Evolutionary conservation across 2,888 invertebrate genomes (phyloP), one percentile per base, ranked within the genome.

Genomic region (Archaeoteleia sp.): DNA sequence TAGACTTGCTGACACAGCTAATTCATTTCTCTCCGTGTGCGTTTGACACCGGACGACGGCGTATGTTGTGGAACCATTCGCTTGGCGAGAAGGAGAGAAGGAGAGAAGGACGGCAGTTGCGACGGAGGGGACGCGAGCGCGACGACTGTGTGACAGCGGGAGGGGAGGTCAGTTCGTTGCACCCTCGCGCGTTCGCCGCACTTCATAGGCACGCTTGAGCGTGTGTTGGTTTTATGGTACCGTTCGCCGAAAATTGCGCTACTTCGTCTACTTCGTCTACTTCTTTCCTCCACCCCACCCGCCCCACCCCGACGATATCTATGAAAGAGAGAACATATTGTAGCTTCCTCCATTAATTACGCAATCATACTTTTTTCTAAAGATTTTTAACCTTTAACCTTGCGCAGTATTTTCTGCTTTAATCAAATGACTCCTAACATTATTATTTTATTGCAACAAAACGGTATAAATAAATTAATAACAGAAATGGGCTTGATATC

Each of bases 151-250:
- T n/a, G n/a, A n/a, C n/a, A n/a, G n/a, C n/a, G n/a, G n/a, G n/a
- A n/a, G n/a, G n/a, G n/a, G n/a, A n/a, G n/a, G n/a, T n/a, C 58
- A 80, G 81, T 81, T 81, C 81, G 75, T 80, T 81, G 81, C 80
- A 78, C 81, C 76, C 80, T 72, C 69, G 68, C 65, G 78, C 78
- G 80, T 79, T 81, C 77, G 74, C 76, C 81, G 79, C 78, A 78
- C 80, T 78, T 77, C 73, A 42, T 37, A 12, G 25, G 30, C 53
- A 54, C 20, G 42, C 66, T n/a, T n/a, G n/a, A n/a, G n/a, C 73
- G 73, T 71, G 75, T 73, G 74, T 74, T 73, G 70, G 76, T 75
- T 75, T 78, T 75, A n/a, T n/a, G n/a, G n/a, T n/a, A n/a, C n/a
- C n/a, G 78, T 71, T 74, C 71, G 69, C 70, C 69, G 72, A 71